Percentiles rank a stretch among this genome's conserved stretches.
Evolutionary conservation across 1,140 invertebrate genomes (phyloP).

Genomic region (Nymphalis io): DNA sequence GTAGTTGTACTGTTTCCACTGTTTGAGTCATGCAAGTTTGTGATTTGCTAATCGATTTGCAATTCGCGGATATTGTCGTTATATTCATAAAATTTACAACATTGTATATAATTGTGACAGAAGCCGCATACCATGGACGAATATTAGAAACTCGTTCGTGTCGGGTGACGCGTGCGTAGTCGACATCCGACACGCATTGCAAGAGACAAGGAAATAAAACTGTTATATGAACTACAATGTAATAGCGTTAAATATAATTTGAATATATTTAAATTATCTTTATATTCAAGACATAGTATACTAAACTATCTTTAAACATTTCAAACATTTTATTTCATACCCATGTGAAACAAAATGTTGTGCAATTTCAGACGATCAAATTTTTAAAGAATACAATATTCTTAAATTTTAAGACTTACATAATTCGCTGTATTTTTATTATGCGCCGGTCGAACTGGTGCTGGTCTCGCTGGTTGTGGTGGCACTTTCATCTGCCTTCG

Average conservation of each 20-base stretch:
- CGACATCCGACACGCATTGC: slow-evolving; percentile 69
- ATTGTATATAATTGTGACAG: slow-evolving; percentile 35
- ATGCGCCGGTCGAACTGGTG: slow-evolving; percentile 67
- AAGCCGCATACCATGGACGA: slow-evolving; percentile 42
- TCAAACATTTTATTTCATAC: no score
- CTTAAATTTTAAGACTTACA: slow-evolving; percentile 54
- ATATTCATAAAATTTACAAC: slow-evolving; percentile 18
- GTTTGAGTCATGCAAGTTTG: slow-evolving; percentile 37
- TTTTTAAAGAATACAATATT: not conserved
- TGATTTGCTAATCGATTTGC: slow-evolving; percentile 27
- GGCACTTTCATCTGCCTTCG: slow-evolving; percentile 73
- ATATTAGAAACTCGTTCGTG: slow-evolving; percentile 56
- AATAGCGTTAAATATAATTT: not conserved
- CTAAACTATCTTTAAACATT: no score
- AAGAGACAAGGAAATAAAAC: slow-evolving; percentile 41
- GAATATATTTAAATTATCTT: not conserved
- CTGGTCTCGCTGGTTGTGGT: slow-evolving; percentile 74
- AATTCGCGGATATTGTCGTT: slow-evolving; percentile 26
- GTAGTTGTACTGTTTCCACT: slow-evolving; percentile 34
- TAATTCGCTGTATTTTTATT: slow-evolving; percentile 56
- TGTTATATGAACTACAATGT: slow-evolving; percentile 20
- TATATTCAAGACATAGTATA: not conserved
- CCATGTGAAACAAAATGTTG: not conserved
- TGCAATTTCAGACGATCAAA: not conserved
- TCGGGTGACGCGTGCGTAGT: slow-evolving; percentile 57